A percentile compares a stretch with the other conserved stretches of the same genome.
These are phyloP conservation scores for Artibeus jamaicensis DNA, from an alignment of 2,797 vertebrate species.

Conservation along the genomic window DNA sequence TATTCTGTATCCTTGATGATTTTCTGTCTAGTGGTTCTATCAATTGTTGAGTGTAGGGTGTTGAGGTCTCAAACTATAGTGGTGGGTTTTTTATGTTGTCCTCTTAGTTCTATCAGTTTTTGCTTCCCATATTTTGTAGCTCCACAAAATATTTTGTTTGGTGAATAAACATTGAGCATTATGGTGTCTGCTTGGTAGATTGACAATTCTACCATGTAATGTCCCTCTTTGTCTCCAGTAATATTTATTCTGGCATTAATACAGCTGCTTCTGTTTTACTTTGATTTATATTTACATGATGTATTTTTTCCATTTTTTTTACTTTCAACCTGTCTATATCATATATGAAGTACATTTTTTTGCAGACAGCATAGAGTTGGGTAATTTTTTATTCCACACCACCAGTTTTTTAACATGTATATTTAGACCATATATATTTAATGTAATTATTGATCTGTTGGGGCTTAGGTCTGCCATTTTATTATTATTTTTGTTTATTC, in stretches of 20 bases:
- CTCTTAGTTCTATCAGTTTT: background rate
- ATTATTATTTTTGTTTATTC: background rate
- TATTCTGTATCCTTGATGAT: background rate
- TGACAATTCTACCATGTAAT: background rate
- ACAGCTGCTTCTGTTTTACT: background rate
- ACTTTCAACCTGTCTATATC: background rate
- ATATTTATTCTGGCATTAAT: background rate
- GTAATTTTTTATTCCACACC: background rate
- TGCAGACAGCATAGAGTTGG: background rate
- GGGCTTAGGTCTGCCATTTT: background rate
- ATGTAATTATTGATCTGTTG: background rate
- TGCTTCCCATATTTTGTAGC: background rate
- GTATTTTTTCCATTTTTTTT: background rate
- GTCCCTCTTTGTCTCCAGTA: background rate
- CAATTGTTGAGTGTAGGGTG: background rate
- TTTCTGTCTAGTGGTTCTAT: background rate
- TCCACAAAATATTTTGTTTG: background rate
- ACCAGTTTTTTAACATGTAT: background rate
- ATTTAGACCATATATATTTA: background rate
- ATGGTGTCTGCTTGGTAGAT: background rate
- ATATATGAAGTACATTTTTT: background rate
- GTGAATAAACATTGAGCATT: background rate
- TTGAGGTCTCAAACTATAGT: background rate
- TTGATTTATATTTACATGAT: background rate
- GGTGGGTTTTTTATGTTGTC: background rate